Conservation (phyloP, 2,888 invertebrate genomes). For the Thereva nobilitata region DNA sequence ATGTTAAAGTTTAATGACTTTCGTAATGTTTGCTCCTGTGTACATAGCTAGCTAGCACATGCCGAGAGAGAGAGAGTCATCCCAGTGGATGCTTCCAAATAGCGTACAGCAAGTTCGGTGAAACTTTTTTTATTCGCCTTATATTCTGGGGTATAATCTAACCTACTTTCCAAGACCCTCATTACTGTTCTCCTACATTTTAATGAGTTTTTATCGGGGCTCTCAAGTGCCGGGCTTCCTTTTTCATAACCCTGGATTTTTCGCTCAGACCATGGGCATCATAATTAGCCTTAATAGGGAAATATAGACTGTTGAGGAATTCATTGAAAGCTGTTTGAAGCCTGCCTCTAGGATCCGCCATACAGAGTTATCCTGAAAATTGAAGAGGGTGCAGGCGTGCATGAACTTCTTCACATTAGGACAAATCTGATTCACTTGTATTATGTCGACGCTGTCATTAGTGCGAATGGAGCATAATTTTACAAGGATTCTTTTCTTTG, state of each 20-base stretch:
- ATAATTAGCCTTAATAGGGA: not conserved
- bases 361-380: no score
- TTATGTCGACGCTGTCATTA: no score
- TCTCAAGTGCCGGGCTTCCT: slow-evolving; percentile 10
- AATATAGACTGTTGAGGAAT: slow-evolving; percentile 1
- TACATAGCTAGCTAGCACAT: not conserved
- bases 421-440: no score
- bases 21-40: slow-evolving; percentile 15
- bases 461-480: no score
- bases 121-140: slow-evolving; percentile 12
- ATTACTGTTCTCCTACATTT: slow-evolving; percentile 22
- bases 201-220: slow-evolving; percentile 28
- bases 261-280: not conserved
- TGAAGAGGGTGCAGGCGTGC: no score
- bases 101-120: not conserved
- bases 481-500: no score
- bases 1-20: slow-evolving; percentile 22
- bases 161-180: slow-evolving; percentile 16
- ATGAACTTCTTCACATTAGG: not conserved
- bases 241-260: not conserved
- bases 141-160: slow-evolving; percentile 13
- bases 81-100: not conserved
- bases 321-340: not conserved
- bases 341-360: no score
- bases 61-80: no score